A percentile compares a stretch with the other conserved stretches of the same genome.
Evolutionary conservation across 2,888 invertebrate species (phyloP).

Genomic region (Teleiodes luculella): DNA sequence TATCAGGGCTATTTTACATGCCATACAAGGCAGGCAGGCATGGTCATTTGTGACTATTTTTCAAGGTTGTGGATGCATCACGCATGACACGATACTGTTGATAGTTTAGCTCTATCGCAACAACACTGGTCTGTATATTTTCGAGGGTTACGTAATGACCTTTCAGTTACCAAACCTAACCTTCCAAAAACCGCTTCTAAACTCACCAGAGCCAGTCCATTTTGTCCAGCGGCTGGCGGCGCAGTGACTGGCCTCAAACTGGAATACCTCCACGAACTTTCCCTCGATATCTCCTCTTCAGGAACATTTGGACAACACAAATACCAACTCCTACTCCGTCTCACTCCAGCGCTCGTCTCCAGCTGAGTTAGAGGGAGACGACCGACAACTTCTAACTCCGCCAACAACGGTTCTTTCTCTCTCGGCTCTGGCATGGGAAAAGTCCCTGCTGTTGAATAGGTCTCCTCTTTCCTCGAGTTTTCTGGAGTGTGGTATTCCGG

Average conservation of each 20-base stretch:
- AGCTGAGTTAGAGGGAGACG: constrained; percentile 59
- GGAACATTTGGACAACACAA: constrained; percentile 76
- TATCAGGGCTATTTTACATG: too few species aligned
- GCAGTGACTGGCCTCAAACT: constrained; percentile 64
- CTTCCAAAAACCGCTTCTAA: too few species aligned
- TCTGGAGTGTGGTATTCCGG: constrained; percentile 59
- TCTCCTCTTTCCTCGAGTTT: constrained; percentile 53
- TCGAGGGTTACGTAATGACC: neutral
- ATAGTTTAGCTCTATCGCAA: too few species aligned
- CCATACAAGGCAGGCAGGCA: too few species aligned
- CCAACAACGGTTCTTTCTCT: constrained; percentile 64
- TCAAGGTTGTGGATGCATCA: too few species aligned
- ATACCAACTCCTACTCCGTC: constrained; percentile 80
- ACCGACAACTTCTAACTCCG: constrained; percentile 64
- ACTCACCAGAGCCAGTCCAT: constrained; percentile 35
- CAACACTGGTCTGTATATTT: too few species aligned
- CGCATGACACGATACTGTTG: too few species aligned
- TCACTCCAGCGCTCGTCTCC: constrained; percentile 55
- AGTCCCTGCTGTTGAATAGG: constrained; percentile 71
- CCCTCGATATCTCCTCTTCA: constrained; percentile 62
- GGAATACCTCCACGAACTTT: constrained; percentile 68
- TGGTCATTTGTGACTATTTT: too few species aligned
- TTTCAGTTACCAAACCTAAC: neutral
- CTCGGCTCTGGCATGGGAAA: constrained; percentile 72
- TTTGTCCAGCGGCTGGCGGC: constrained; percentile 54